Conservation (phyloP, 2,888 invertebrate species). For the Hypena proboscidalis region DNA sequence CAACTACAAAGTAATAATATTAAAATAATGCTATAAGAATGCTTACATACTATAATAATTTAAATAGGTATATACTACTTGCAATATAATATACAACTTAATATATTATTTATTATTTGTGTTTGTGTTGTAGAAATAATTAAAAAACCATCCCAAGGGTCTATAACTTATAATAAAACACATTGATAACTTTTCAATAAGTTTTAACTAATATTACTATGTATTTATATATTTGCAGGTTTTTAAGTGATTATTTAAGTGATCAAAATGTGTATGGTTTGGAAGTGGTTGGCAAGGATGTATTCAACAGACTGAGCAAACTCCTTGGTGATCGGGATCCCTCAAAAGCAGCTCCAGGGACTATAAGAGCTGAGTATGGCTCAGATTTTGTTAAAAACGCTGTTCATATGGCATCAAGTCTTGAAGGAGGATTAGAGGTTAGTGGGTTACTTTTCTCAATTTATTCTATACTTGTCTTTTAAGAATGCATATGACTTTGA, state of each 20-base stretch:
- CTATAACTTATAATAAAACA: too few relatives aligned
- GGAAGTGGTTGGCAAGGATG: constrained; percentile 90
- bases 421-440: constrained; percentile 83
- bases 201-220: background rate
- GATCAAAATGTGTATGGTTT: constrained; percentile 89
- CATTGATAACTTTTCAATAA: too few relatives aligned
- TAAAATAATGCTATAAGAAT: too few relatives aligned
- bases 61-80: too few relatives aligned
- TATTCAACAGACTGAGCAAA: constrained; percentile 85
- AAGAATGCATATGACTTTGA: too few relatives aligned
- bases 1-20: too few relatives aligned
- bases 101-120: too few relatives aligned
- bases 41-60: too few relatives aligned
- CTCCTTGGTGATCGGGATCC: constrained; percentile 88
- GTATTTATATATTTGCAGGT: constrained; percentile 66
- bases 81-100: too few relatives aligned
- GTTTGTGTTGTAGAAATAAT: too few relatives aligned
- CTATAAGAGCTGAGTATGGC: constrained; percentile 89
- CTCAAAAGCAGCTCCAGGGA: constrained; percentile 84
- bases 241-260: constrained; percentile 87
- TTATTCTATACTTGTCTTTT: background rate
- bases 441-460: constrained; percentile 28
- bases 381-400: constrained; percentile 88
- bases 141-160: too few relatives aligned
- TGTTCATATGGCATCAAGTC: constrained; percentile 87